A percentile compares a stretch with the other conserved stretches of the same genome.
These are phyloP conservation scores for Zaprionus tsacasi DNA, from an alignment of 1,140 invertebrate genomes.

Conservation along the genomic window DNA sequence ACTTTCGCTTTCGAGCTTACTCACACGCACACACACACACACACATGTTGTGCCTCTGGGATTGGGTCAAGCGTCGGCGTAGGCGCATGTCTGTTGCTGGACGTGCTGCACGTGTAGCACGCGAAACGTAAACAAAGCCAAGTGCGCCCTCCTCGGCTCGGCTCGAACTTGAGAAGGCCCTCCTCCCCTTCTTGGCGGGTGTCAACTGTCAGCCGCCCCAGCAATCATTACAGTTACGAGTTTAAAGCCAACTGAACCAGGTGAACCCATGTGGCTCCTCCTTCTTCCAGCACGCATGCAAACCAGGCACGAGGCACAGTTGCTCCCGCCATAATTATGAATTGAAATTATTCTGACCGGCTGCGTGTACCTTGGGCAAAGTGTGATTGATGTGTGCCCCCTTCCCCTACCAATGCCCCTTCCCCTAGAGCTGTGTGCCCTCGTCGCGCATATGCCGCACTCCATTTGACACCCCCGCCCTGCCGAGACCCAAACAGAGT, in stretches of 20 bases:
- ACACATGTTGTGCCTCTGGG: not conserved
- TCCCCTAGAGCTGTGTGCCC: slow-evolving; percentile 27
- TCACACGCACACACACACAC: slow-evolving; percentile 48
- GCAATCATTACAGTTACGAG: slow-evolving; percentile 58
- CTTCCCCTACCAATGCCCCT: not conserved
- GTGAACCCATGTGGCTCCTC: slow-evolving; percentile 19
- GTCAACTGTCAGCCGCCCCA: slow-evolving; percentile 38
- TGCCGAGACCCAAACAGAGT: too few relatives aligned
- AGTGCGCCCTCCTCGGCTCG: slow-evolving; percentile 4
- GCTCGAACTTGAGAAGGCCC: slow-evolving; percentile 13
- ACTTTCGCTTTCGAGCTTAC: slow-evolving; percentile 65
- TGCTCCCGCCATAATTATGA: slow-evolving; percentile 16
- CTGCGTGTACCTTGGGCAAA: slow-evolving; percentile 37
- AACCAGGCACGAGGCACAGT: not conserved
- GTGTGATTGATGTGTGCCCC: slow-evolving; percentile 62
- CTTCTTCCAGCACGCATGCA: slow-evolving; percentile 35
- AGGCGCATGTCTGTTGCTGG: slow-evolving; percentile 70
- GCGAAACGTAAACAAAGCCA: slow-evolving; percentile 68
- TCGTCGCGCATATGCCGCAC: slow-evolving; percentile 63
- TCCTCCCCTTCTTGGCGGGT: slow-evolving; percentile 1
- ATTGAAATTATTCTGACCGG: slow-evolving; percentile 23
- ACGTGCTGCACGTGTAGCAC: slow-evolving; percentile 33
- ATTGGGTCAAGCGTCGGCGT: slow-evolving; percentile 42
- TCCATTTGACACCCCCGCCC: slow-evolving; percentile 52
- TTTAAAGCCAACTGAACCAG: slow-evolving; percentile 58